Conservation (phyloP, 2,113 vertebrate genomes). For the Tachysurus vachellii region DNA sequence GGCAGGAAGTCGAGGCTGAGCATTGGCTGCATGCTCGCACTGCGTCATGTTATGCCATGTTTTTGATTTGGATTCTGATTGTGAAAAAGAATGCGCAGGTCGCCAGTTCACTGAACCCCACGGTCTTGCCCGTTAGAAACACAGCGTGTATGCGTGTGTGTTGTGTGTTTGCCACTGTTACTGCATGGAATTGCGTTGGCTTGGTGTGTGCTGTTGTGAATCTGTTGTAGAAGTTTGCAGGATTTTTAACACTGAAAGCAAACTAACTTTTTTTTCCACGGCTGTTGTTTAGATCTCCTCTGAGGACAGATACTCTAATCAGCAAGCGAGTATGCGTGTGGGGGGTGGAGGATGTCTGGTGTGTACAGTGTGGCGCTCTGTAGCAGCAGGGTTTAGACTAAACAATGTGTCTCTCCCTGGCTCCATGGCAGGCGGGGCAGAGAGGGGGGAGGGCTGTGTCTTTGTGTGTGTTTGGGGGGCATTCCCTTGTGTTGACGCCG, state of each 20-base stretch:
- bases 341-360: conserved; percentile 23
- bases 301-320: conserved; percentile 15
- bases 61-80: conserved; percentile 45
- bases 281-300: conserved; percentile 12
- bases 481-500: conserved; percentile 58
- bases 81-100: conserved; percentile 29
- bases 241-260: neutral
- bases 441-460: neutral
- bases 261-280: conserved; percentile 2
- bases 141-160: conserved; percentile 5
- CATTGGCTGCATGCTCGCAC: conserved; percentile 30
- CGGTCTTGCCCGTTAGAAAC: neutral
- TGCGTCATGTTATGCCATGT: conserved; percentile 45
- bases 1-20: conserved; percentile 41
- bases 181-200: neutral
- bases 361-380: conserved; percentile 46
- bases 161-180: neutral
- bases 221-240: too few species aligned
- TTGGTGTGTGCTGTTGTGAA: neutral
- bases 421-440: conserved; percentile 45
- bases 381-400: conserved; percentile 61
- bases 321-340: conserved; percentile 27
- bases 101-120: conserved; percentile 25
- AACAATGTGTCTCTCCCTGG: conserved; percentile 59
- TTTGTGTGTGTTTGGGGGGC: conserved; percentile 34